Percentiles rank a stretch among this genome's conserved stretches.
Conservation (phyloP, 2,888 invertebrate genomes). For the Scaeva pyrastri region DNA sequence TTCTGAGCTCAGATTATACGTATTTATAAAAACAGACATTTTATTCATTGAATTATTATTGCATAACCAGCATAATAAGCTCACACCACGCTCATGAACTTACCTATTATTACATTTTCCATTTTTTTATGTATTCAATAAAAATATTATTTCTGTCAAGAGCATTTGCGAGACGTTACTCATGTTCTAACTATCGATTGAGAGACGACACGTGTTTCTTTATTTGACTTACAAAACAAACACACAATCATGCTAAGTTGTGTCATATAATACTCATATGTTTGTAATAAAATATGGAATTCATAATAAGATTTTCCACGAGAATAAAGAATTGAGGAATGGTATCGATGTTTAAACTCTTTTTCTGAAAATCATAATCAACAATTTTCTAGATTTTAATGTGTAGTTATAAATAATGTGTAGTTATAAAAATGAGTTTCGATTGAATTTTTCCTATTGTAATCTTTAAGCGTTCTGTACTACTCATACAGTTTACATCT, state of each 20-base stretch:
- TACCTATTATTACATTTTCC: constrained; percentile 6
- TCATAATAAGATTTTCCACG: constrained; percentile 16
- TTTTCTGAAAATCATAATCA: no score
- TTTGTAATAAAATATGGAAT: constrained; percentile 9
- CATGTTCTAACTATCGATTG: constrained; percentile 10
- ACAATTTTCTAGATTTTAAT: no score
- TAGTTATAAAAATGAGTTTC: no score
- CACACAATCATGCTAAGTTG: background rate
- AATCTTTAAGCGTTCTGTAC: no score
- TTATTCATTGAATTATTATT: background rate
- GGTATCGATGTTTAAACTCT: background rate
- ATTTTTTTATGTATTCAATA: background rate
- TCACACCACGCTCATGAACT: background rate
- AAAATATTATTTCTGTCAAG: background rate
- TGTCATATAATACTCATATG: no score
- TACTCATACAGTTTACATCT: no score
- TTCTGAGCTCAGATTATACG: background rate
- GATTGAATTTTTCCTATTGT: no score
- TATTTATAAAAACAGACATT: background rate
- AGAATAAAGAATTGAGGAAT: constrained; percentile 7
- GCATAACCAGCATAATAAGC: background rate
- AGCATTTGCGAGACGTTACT: constrained; percentile 3
- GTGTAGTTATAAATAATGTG: no score
- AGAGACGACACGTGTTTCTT: constrained; percentile 7
- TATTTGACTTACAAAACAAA: background rate